Evolutionary conservation across 2,113 vertebrate species (phyloP), one percentile per base, ranked within the genome.

Genomic region (Cottus gobio): DNA sequence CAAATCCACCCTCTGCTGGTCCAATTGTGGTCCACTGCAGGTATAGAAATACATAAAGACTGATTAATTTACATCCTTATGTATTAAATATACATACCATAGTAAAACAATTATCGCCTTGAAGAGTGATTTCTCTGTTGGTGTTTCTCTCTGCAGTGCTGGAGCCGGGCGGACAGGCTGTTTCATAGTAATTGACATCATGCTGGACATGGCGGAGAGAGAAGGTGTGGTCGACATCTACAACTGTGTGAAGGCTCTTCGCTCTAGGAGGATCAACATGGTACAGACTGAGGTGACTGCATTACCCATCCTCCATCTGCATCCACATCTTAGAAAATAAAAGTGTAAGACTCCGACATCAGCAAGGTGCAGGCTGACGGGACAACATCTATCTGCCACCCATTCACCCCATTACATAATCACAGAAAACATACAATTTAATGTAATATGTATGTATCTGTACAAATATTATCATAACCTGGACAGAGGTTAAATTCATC

Each of bases 141-240:
- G 16, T 69, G 5, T 42, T 7, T 75, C 5, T 64, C 37, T 67
- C 9, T 79, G 48, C 82, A 99, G 98, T 87, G 98, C 98, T 82
- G 98, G 98, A 86, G 98, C 98, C 46, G 98, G 98, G 1, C 95
- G 98, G 36, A 99, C 98, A 1, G 98, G 98, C 79, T 99, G 98
- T 75, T 99, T 99, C 81, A 99, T 99, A 7, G 98, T 99, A 84
- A 99, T 99, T 0, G 98, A 99, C 91, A 99, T 99, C 91, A 99
- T 99, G 98, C 77, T 99, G 93, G 98, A 99, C 88, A 99, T 99
- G 98, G 98, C 98, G 3, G 98, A 99, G 93, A 94, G 98, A 89
- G 98, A 99, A 93, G 98, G 98, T 1, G 97, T 99, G 36, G 97
- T 99, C 57, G 98, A 99, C 85, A 99, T 99, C 94, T 99, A 99